These are phyloP conservation scores for Formica aserva DNA, from an alignment of 2,888 invertebrate genomes.

Conservation along the genomic window DNA sequence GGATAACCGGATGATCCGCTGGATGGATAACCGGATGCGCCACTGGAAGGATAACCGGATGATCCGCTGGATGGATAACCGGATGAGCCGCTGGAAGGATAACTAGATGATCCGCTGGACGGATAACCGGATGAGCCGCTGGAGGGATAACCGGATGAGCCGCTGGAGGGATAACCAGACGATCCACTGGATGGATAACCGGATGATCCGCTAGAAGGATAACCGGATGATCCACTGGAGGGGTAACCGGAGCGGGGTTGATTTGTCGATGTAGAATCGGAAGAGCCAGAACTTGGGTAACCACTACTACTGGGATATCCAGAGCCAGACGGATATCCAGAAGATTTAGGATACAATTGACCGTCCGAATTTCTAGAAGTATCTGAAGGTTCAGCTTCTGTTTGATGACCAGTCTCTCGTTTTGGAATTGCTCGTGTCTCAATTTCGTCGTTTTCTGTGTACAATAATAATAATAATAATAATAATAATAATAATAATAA, in stretches of 20 bases:
- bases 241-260: slow-evolving; percentile 34
- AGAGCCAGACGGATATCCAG: slow-evolving; percentile 55
- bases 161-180: slow-evolving; percentile 34
- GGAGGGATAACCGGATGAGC: slow-evolving; percentile 57
- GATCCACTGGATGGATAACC: neutral
- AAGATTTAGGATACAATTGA: slow-evolving; percentile 50
- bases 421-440: slow-evolving; percentile 70
- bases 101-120: neutral
- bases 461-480: slow-evolving; percentile 72
- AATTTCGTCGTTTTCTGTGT: slow-evolving; percentile 80
- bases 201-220: neutral
- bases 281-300: slow-evolving; percentile 56
- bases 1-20: slow-evolving; percentile 62
- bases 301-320: slow-evolving; percentile 60
- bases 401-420: slow-evolving; percentile 69
- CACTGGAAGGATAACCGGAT: slow-evolving; percentile 35
- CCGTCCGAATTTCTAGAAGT: slow-evolving; percentile 49
- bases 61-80: slow-evolving; percentile 52
- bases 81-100: neutral
- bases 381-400: slow-evolving; percentile 37
- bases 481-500: slow-evolving; percentile 70
- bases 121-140: neutral
- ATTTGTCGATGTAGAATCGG: slow-evolving; percentile 45
- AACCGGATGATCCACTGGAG: slow-evolving; percentile 50
- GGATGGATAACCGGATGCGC: slow-evolving; percentile 55